Conservation (phyloP, 1,140 invertebrate genomes). For the Bicyclus anynana region DNA sequence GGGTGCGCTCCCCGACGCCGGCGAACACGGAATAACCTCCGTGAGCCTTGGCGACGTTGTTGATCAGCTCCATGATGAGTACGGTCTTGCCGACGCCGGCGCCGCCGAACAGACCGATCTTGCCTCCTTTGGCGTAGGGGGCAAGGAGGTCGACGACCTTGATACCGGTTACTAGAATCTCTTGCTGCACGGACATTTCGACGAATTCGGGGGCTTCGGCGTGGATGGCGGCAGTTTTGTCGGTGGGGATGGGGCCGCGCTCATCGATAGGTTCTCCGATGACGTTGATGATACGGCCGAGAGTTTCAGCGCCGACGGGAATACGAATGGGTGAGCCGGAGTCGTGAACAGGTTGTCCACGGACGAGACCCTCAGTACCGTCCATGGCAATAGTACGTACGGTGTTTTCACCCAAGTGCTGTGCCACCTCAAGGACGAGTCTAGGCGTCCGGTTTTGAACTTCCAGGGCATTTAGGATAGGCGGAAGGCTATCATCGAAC, state of each 20-base stretch:
- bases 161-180: constrained; percentile 98
- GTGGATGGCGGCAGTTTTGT: constrained; percentile 95
- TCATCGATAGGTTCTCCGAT: constrained; percentile 98
- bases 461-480: constrained; percentile 98
- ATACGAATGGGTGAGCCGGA: constrained; percentile 89
- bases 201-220: constrained; percentile 98
- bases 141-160: constrained; percentile 98
- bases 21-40: constrained; percentile 99
- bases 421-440: constrained; percentile 91
- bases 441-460: constrained; percentile 82
- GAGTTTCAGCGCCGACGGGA: constrained; percentile 88
- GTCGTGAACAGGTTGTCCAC: constrained; percentile 86
- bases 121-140: constrained; percentile 98
- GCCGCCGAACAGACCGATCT: constrained; percentile 99
- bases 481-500: constrained; percentile 97
- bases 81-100: constrained; percentile 99
- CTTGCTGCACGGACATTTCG: constrained; percentile 98
- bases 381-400: constrained; percentile 94
- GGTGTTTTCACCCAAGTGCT: constrained; percentile 91
- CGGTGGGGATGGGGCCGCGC: constrained; percentile 94
- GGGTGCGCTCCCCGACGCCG: constrained; percentile 98
- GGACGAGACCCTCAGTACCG: constrained; percentile 89
- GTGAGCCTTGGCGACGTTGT: constrained; percentile 99
- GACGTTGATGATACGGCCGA: constrained; percentile 92
- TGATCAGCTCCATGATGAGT: constrained; percentile 99